Conservation (phyloP, 2,113 vertebrate genomes). For the Gallinago media region DNA sequence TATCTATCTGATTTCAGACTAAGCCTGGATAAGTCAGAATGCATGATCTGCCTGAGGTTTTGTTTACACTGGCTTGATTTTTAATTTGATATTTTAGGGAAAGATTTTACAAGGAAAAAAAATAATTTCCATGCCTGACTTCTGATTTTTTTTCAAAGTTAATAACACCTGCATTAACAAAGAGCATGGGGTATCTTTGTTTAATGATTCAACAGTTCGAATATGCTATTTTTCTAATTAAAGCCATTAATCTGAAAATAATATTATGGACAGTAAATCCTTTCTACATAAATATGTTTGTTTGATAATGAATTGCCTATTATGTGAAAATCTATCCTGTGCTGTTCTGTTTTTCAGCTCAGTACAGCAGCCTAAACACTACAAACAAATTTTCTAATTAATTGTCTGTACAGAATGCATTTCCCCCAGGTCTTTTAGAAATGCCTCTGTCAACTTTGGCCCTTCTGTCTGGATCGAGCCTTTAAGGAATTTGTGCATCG, state of each 20-base stretch:
- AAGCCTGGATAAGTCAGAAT: neutral
- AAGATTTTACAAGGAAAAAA: neutral
- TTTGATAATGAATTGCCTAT: slow-evolving; percentile 13
- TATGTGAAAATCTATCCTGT: slow-evolving; percentile 23
- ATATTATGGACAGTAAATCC: slow-evolving; percentile 9
- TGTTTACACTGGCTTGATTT: neutral
- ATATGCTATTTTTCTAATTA: slow-evolving; percentile 44
- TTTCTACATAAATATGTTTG: neutral
- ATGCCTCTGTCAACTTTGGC: neutral
- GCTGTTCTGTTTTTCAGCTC: neutral
- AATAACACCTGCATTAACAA: neutral
- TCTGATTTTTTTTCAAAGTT: neutral
- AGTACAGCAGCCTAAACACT: neutral
- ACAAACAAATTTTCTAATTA: slow-evolving; percentile 17
- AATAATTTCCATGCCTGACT: neutral
- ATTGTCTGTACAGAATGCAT: neutral
- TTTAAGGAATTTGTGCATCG: neutral
- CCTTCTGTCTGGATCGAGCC: neutral
- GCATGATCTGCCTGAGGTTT: neutral
- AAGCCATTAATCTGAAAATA: slow-evolving; percentile 21
- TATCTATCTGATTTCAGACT: neutral
- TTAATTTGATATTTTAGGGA: neutral
- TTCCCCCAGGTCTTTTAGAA: neutral
- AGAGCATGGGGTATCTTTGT: neutral
- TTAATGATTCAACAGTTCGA: neutral